These are phyloP conservation scores for Eubasilissa splendida DNA, from an alignment of 2,888 invertebrate species.

Conservation along the genomic window DNA sequence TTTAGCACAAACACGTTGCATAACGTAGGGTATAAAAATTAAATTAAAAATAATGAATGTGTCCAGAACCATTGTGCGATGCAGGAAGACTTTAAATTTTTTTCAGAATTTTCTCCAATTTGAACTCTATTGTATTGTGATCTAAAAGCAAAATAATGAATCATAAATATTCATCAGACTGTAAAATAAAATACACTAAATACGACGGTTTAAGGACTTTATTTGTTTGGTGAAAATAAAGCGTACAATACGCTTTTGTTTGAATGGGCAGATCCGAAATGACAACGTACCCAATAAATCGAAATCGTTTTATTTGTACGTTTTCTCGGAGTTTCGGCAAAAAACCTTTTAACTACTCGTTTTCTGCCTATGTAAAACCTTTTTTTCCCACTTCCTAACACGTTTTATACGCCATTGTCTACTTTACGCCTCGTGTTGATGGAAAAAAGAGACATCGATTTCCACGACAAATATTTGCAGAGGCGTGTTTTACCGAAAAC, in stretches of 20 bases:
- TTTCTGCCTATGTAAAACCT: conserved; percentile 37
- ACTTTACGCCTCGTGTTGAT: conserved; percentile 29
- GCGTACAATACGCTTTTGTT: conserved; percentile 5
- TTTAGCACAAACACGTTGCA: no score
- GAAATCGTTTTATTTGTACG: conserved; percentile 32
- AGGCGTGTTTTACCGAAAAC: conserved; percentile 36
- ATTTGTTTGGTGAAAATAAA: neutral
- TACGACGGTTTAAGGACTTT: neutral
- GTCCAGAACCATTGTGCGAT: no score
- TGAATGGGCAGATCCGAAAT: conserved; percentile 12
- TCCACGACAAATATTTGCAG: conserved; percentile 39
- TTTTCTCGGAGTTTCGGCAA: conserved; percentile 27
- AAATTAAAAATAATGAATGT: no score
- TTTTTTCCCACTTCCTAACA: conserved; percentile 28
- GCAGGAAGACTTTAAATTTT: no score
- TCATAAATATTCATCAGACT: neutral
- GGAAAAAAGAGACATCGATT: conserved; percentile 40
- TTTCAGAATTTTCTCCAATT: no score
- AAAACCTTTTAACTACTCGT: conserved; percentile 37
- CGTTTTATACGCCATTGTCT: conserved; percentile 39
- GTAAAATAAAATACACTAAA: conserved; percentile 1
- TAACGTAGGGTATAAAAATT: no score
- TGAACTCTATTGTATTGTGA: no score
- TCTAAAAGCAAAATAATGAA: no score
- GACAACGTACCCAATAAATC: conserved; percentile 9